Evolutionary conservation across 2,797 vertebrate genomes (phyloP), one percentile per base, ranked within the genome.

Genomic region (Sebastes reedi): DNA sequence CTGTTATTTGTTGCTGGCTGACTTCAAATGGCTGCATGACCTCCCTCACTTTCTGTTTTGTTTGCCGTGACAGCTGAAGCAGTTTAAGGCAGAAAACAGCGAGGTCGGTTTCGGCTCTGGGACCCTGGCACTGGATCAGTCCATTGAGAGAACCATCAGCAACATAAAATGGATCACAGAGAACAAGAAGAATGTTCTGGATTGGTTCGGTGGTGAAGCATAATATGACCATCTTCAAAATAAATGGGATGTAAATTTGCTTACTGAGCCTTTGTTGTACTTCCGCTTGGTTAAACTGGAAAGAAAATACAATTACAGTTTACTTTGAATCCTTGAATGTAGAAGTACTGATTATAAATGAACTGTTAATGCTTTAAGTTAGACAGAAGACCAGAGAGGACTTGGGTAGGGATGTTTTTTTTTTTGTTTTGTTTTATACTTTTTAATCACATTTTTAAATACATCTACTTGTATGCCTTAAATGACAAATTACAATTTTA

Each of bases 91-190:
- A 0, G 95, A 97, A 3, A 96, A 98, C 7, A 20, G 88, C 0
- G 88, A 93, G 0, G 72, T 92, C 0, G 98, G 98, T 3, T 99
- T 99, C 0, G 98, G 98, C 64, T 97, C 98, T 0, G 98, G 95
- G 54, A 96, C 96, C 0, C 92, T 97, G 76, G 97, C 98, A 0
- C 89, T 99, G 87, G 96, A 99, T 73, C 98, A 99, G 89, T 96
- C 97, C 1, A 96, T 99, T 77, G 98, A 99, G 92, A 96, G 90
- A 80, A 99, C 98, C 1, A 89, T 66, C 0, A 91, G 95, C 64
- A 99, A 99, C 93, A 99, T 98, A 6, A 95, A 95, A 16, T 99
- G 98, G 98, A 92, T 98, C 39, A 13, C 42, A 0, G 86, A 95
- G 25, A 99, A 99, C 95, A 89, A 87, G 84, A 0, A 36, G 0